Evolutionary conservation across 2,888 invertebrate species (phyloP).

Genomic region (Aporophyla nigra): DNA sequence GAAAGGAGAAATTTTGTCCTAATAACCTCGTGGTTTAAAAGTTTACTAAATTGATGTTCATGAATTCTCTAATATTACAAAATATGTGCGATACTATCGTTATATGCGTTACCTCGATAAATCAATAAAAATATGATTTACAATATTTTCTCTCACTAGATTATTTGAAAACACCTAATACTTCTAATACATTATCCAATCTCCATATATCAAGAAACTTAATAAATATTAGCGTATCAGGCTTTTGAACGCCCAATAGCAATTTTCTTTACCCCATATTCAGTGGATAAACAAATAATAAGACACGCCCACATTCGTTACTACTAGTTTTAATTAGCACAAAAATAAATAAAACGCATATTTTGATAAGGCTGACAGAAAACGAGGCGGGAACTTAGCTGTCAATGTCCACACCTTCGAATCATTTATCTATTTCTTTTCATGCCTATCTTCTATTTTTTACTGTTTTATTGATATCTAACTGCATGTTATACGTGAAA

Average conservation of each 20-base stretch:
- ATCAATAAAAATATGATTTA: slow-evolving; percentile 2
- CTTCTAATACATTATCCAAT: slow-evolving; percentile 17
- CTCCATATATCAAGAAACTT: slow-evolving; percentile 20
- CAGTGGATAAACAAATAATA: slow-evolving; percentile 48
- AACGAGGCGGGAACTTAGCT: slow-evolving; percentile 46
- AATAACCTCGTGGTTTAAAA: slow-evolving; percentile 3
- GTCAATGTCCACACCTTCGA: slow-evolving; percentile 26
- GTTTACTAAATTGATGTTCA: background rate
- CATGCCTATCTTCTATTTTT: slow-evolving; percentile 7
- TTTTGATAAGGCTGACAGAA: slow-evolving; percentile 49
- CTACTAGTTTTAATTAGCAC: slow-evolving; percentile 60
- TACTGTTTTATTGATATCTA: slow-evolving; percentile 14
- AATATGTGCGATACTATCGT: background rate
- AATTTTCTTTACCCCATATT: slow-evolving; percentile 54
- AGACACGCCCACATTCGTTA: slow-evolving; percentile 46
- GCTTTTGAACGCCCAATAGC: slow-evolving; percentile 52
- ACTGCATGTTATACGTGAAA: background rate
- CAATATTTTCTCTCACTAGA: slow-evolving; percentile 7
- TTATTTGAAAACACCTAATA: slow-evolving; percentile 14
- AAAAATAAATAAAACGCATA: slow-evolving; percentile 54
- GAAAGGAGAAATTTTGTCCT: slow-evolving; percentile 7
- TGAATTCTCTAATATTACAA: slow-evolving; percentile 9
- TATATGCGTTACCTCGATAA: background rate
- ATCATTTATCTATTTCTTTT: slow-evolving; percentile 31
- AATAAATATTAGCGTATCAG: slow-evolving; percentile 42